phyloP scores from a whole-genome alignment of 2,797 vertebrate genomes.

The Eospalax fontanierii region DNA sequence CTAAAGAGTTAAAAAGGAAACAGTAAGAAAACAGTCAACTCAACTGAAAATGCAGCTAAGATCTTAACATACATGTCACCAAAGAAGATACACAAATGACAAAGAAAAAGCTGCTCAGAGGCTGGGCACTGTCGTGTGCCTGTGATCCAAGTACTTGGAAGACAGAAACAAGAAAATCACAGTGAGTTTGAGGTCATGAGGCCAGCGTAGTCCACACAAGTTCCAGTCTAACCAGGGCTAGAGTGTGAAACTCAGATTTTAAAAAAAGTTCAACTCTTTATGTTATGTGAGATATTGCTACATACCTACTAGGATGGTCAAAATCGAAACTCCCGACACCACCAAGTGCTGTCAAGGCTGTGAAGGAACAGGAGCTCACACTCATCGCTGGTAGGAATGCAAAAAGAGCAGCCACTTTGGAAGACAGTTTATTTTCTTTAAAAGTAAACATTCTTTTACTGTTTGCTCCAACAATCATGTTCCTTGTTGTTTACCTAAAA shows the following conservation, averaged over 20 bases:
- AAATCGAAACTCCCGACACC: not conserved
- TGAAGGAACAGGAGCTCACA: no score
- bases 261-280: not conserved
- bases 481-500: not conserved
- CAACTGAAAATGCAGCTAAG: not conserved
- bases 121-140: not conserved
- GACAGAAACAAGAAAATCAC: not conserved
- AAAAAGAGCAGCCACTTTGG: not conserved
- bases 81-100: not conserved
- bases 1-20: not conserved
- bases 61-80: not conserved
- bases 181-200: not conserved
- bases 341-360: not conserved
- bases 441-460: not conserved
- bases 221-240: not conserved
- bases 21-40: not conserved
- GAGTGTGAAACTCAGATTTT: not conserved
- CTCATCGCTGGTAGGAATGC: not conserved
- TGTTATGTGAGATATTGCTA: no score
- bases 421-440: not conserved
- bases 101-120: not conserved
- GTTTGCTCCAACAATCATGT: not conserved
- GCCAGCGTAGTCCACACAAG: not conserved
- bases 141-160: not conserved
- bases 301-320: not conserved